Percentiles rank a stretch among this genome's conserved stretches.
Evolutionary conservation across 1,140 invertebrate species (phyloP).

Genomic region (Cydia splendana): DNA sequence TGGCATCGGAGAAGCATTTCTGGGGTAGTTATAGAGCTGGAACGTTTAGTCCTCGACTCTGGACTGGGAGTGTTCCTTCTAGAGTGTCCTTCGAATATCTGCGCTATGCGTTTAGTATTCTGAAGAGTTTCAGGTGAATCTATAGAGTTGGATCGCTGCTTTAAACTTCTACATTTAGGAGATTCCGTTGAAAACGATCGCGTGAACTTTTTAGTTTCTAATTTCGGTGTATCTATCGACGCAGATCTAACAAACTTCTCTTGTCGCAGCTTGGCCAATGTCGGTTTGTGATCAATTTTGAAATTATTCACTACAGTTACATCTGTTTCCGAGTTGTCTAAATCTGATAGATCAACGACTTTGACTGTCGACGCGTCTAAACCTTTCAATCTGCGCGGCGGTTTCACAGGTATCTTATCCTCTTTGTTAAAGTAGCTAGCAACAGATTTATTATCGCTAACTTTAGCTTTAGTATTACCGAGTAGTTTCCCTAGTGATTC

Average conservation of each 20-base stretch:
- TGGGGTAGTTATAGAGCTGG: constrained; percentile 50
- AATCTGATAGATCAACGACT: constrained; percentile 53
- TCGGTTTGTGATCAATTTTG: constrained; percentile 35
- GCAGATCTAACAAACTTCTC: constrained; percentile 42
- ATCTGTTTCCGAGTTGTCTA: constrained; percentile 59
- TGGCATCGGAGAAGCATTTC: constrained; percentile 61
- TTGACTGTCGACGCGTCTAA: constrained; percentile 58
- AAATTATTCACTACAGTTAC: constrained; percentile 45
- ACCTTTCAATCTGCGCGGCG: constrained; percentile 58
- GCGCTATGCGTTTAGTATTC: constrained; percentile 59
- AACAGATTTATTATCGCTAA: constrained; percentile 50
- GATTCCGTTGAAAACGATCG: constrained; percentile 51
- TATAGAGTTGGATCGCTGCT: constrained; percentile 55
- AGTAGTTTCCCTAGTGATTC: constrained; percentile 59
- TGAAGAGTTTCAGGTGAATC: constrained; percentile 50
- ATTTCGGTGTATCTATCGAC: constrained; percentile 41
- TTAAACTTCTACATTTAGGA: not conserved
- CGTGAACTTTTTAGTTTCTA: constrained; percentile 36
- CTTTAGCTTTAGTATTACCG: constrained; percentile 47
- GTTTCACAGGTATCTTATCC: constrained; percentile 44
- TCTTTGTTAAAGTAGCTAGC: constrained; percentile 45
- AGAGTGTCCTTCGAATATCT: constrained; percentile 60
- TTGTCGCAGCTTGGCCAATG: not conserved
- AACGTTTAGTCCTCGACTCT: constrained; percentile 47
- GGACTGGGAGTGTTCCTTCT: constrained; percentile 55